Conservation (phyloP, 2,113 vertebrate species). For the Stegostoma tigrinum region DNA sequence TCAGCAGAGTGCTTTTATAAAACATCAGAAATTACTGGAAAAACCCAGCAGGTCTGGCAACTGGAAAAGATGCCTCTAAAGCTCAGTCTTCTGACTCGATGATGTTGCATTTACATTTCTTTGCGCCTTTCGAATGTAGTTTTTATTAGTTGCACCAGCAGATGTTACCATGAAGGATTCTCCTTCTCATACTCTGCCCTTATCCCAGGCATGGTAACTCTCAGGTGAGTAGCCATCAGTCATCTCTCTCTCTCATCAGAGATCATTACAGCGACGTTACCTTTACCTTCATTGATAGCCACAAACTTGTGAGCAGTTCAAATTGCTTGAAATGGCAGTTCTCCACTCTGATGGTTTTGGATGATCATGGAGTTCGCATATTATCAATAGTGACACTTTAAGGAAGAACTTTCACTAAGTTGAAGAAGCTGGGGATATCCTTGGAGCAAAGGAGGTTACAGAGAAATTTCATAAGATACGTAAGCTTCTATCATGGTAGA, state of each 20-base stretch:
- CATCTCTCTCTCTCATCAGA: no score
- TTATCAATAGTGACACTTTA: neutral
- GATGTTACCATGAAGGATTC: no score
- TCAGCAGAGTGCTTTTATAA: neutral
- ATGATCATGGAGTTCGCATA: neutral
- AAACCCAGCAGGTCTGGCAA: no score
- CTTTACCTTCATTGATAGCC: neutral
- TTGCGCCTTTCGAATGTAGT: neutral
- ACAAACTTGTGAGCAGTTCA: neutral
- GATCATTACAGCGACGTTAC: no score
- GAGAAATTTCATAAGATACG: neutral
- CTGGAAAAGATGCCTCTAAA: neutral
- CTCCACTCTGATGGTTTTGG: neutral
- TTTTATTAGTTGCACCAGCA: neutral
- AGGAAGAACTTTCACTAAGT: neutral
- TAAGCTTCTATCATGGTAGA: neutral
- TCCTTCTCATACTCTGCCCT: no score
- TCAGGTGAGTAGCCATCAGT: no score
- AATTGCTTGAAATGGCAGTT: neutral
- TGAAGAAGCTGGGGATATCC: neutral
- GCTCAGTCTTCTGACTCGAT: neutral
- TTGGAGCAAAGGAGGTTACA: neutral
- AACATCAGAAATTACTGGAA: no score
- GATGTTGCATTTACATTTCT: neutral
- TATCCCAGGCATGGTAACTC: no score